Evolutionary conservation across 2,888 invertebrate species (phyloP).

Genomic region (Drosophila kanekoi): DNA sequence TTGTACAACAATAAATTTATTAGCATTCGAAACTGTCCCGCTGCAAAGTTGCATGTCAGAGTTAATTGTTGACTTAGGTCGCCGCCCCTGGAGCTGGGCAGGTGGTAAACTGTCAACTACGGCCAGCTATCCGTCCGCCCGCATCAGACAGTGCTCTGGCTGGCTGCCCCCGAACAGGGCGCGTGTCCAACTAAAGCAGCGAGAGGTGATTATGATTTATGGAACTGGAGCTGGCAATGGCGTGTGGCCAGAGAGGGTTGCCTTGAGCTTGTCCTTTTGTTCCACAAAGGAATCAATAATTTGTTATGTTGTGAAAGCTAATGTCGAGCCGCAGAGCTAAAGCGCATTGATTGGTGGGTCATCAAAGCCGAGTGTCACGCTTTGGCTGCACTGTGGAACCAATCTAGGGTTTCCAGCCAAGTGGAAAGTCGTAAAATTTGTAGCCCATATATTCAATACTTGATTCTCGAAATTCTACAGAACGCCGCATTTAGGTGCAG

Average conservation of each 20-base stretch:
- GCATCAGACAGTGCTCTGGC: slow-evolving; percentile 1
- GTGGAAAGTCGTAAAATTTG: slow-evolving; percentile 47
- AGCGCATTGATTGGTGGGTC: background rate
- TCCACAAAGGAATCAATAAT: slow-evolving; percentile 27
- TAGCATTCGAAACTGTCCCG: slow-evolving; percentile 45
- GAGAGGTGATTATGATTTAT: slow-evolving; percentile 36
- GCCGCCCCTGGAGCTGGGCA: slow-evolving; percentile 29
- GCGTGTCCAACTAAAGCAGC: slow-evolving; percentile 16
- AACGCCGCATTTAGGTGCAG: slow-evolving; percentile 60
- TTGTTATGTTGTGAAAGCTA: slow-evolving; percentile 23
- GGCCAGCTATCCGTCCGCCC: slow-evolving; percentile 22
- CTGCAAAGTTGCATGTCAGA: slow-evolving; percentile 68
- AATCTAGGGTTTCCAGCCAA: slow-evolving; percentile 31
- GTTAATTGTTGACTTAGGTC: slow-evolving; percentile 71
- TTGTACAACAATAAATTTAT: slow-evolving; percentile 76
- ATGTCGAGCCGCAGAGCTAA: slow-evolving; percentile 12
- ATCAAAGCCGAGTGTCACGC: slow-evolving; percentile 17
- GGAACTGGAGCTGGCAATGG: background rate
- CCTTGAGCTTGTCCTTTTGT: slow-evolving; percentile 5
- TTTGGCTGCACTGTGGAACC: slow-evolving; percentile 16
- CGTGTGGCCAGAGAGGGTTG: background rate
- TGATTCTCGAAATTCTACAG: slow-evolving; percentile 8
- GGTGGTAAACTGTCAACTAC: slow-evolving; percentile 57
- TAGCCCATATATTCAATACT: slow-evolving; percentile 10
- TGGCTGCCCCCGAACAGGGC: background rate